Evolutionary conservation across 2,797 vertebrate species (phyloP), one percentile per base, ranked within the genome.

Genomic region (Clarias fuscus): DNA sequence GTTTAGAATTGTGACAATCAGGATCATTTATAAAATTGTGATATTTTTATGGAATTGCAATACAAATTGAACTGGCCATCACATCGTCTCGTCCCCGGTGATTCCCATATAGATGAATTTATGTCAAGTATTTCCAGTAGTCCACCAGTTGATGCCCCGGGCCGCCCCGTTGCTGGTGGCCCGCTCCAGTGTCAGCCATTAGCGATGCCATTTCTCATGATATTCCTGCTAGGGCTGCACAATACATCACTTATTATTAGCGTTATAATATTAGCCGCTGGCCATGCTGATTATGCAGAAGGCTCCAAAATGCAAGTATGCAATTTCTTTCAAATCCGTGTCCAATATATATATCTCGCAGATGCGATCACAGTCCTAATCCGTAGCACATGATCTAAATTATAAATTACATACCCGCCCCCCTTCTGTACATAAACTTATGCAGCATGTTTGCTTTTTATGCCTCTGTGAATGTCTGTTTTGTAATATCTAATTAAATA

Each of bases 241-340:
- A n/a, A 81, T 81, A 81, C 27, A 65, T 65, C 61, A 81, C 37
- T 43, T 65, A 6, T 43, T 80, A 64, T 80, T 40, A 61, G 75
- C 3, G 1, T 48, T 56, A 18, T 56, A 53, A 33, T 56, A 68
- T 82, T 56, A 33, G 8, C 80, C n/a, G 5, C 68, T 30, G 64
- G 43, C 64, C 10, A 14, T 68, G 22, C n/a, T 33, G 64, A 82
- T 82, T 68, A 82, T 56, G 40, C 62, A 67, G 62, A 48, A 82
- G 79, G 40, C 79, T 48, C 11, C n/a, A 20, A 30, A 67, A 67
- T 53, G 64, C 64, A 68, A 68, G 68, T 68, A 43, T 53, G 40
- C 13, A n/a, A n/a, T 48, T 24, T 20, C 53, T 43, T 7, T 30
- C n/a, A 30, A 22, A 30, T 67, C 24, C 62, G 17, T 4, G 30